A percentile compares a stretch with the other conserved stretches of the same genome.
Evolutionary conservation across 2,113 vertebrate genomes (phyloP).

Genomic region (Scolopax mira): DNA sequence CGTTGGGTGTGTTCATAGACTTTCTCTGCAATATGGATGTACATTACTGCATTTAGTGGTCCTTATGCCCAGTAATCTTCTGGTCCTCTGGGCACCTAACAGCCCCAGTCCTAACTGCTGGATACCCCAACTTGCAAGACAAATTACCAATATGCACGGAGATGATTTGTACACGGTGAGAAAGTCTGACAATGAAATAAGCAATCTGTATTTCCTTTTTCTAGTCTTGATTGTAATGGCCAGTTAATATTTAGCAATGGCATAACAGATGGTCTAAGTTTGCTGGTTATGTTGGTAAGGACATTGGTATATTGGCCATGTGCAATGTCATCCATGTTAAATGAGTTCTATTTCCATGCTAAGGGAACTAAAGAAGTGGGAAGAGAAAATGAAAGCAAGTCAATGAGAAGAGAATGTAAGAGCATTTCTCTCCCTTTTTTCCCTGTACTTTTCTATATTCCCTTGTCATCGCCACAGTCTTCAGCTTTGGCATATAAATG

Average conservation of each 20-base stretch:
- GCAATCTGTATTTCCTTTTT: background rate
- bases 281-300: background rate
- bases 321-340: background rate
- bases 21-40: background rate
- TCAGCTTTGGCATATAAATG: background rate
- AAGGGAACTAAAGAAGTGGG: background rate
- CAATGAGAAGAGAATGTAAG: background rate
- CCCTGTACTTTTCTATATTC: background rate
- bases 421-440: background rate
- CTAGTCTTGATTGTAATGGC: background rate
- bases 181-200: background rate
- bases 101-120: background rate
- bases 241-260: background rate
- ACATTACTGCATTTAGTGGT: background rate
- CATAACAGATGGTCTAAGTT: background rate
- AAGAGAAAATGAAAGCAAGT: background rate
- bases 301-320: background rate
- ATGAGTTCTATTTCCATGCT: background rate
- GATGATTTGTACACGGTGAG: background rate
- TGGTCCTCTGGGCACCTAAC: background rate
- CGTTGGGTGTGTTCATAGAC: background rate
- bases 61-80: background rate
- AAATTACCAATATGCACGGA: fast-evolving
- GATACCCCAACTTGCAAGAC: background rate
- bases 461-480: background rate